Base-by-base conservation (phyloP, 1,140 invertebrate species). In the Odontomachus brunneus region DNA sequence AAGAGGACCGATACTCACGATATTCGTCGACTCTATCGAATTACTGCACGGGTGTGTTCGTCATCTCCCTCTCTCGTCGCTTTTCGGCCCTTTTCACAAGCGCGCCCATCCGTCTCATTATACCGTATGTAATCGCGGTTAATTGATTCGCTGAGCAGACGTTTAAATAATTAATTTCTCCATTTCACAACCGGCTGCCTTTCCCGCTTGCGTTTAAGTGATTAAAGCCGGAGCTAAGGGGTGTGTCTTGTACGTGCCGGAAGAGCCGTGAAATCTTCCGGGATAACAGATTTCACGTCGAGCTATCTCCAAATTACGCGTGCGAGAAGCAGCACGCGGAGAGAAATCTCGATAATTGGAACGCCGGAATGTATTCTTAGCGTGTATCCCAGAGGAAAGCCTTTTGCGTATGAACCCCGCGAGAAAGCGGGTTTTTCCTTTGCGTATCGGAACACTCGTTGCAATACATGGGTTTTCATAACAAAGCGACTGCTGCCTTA, bases 121-220 rank as follows among this genome's bases (percentile, higher is more conserved):
- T 44, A n/a, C 24, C n/a, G 29, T n/a, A 24, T 22, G 48, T 76
- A 71, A 71, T 57, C 38, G 38, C 17, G n/a, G 22, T 63, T 80
- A 80, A 80, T 80, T 80, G 65, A 71, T 80, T 71, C 51, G 15
- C 63, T 22, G 38, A 66, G 75, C n/a, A 48, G 38, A 80, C 65
- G 53, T 57, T 80, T 59, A 80, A 80, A 69, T 78, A 78, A 78
- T 66, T 66, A 76, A 66, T 76, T 76, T 55, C 22, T 9, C 62
- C 49, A 55, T 78, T 78, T 69, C 22, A 44, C 62, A 67, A 55
- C 17, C 38, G 75, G 14, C 17, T 78, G 26, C 26, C 33, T 14
- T 44, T 78, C 19, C 63, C 53, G 17, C 59, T 78, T 57, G 33
- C 63, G 9, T 69, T 67, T 78, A 63, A 67, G 67, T 67, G 55